Evolutionary conservation across 1,140 invertebrate genomes (phyloP).

Genomic region (Tetramorium simillimum): DNA sequence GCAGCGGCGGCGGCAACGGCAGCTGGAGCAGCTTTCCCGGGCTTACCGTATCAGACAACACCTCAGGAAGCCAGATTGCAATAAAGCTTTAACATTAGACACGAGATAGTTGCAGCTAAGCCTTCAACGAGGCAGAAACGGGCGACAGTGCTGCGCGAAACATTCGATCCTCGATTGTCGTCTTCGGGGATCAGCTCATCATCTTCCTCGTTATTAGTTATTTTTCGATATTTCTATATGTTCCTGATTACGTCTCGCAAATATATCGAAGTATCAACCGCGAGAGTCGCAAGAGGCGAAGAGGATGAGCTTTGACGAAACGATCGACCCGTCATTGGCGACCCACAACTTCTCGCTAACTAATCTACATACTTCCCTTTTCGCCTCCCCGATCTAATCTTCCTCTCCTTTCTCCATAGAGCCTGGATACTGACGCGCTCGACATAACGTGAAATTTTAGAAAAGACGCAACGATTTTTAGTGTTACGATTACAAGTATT

Average conservation of each 20-base stretch:
- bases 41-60: slow-evolving; percentile 88
- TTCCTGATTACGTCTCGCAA: slow-evolving; percentile 25
- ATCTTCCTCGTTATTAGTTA: slow-evolving; percentile 25
- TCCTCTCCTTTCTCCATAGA: slow-evolving; percentile 65
- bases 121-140: background rate
- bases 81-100: slow-evolving; percentile 74
- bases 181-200: slow-evolving; percentile 11
- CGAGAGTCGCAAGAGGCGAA: slow-evolving; percentile 1
- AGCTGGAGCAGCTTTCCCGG: slow-evolving; percentile 86
- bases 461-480: slow-evolving; percentile 33
- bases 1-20: slow-evolving; percentile 81
- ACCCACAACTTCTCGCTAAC: slow-evolving; percentile 56
- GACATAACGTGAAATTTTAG: slow-evolving; percentile 24
- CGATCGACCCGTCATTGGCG: background rate
- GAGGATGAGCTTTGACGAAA: background rate
- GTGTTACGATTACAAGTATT: slow-evolving; percentile 57
- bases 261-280: background rate
- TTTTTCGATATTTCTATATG: slow-evolving; percentile 2
- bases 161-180: background rate
- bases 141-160: background rate
- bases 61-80: slow-evolving; percentile 88
- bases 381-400: slow-evolving; percentile 74
- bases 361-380: slow-evolving; percentile 54
- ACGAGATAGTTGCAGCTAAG: background rate
- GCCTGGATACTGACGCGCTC: slow-evolving; percentile 70